Conservation (phyloP, 2,888 invertebrate species). For the Conops quadrifasciatus region DNA sequence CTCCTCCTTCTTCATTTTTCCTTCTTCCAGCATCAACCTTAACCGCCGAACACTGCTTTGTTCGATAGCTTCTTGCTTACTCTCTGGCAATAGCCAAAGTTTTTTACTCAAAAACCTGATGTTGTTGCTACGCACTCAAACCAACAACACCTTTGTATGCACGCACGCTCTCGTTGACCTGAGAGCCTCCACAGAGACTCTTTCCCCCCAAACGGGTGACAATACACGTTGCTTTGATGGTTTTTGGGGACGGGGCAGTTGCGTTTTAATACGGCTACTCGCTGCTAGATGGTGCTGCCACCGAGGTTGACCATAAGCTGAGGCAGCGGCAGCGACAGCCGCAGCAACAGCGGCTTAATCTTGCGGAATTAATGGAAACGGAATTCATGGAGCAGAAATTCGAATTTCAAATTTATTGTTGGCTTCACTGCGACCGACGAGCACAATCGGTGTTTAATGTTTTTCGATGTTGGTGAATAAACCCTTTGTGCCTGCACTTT, state of each 20-base stretch:
- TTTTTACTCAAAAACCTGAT: background rate
- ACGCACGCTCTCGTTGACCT: too few relatives aligned
- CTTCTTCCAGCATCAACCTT: background rate
- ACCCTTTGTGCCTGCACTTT: background rate
- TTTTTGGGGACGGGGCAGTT: slow-evolving; percentile 18
- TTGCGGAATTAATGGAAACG: slow-evolving; percentile 66
- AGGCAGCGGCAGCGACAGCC: slow-evolving; percentile 32
- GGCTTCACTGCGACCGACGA: slow-evolving; percentile 42
- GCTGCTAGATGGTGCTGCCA: slow-evolving; percentile 60
- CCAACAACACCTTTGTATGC: too few relatives aligned
- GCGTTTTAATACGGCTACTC: slow-evolving; percentile 52
- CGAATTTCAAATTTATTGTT: slow-evolving; percentile 54
- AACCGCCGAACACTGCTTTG: background rate
- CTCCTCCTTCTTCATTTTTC: background rate
- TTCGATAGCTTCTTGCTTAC: background rate
- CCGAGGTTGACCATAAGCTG: too few relatives aligned
- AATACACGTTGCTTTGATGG: too few relatives aligned
- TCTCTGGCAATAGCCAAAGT: background rate
- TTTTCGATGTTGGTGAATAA: slow-evolving; percentile 15
- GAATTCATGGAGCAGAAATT: slow-evolving; percentile 65
- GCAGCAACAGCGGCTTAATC: slow-evolving; percentile 60
- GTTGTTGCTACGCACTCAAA: too few relatives aligned
- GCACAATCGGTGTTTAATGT: slow-evolving; percentile 59
- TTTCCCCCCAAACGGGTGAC: too few relatives aligned
- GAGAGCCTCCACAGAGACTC: too few relatives aligned